Evolutionary conservation across 2,888 invertebrate species (phyloP).

Genomic region (Caradrina clavipalpis): DNA sequence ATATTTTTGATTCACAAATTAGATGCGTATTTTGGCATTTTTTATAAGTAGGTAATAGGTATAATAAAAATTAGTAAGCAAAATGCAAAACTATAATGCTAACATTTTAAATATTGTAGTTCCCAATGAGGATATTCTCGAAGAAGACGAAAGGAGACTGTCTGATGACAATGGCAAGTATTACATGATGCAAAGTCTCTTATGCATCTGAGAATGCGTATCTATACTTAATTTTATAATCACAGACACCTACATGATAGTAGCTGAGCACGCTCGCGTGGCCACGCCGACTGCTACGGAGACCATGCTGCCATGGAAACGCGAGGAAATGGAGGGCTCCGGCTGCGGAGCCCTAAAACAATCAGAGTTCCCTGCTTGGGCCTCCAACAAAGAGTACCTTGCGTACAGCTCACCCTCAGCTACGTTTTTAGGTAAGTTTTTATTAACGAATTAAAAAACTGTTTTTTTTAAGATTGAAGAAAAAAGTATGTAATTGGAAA

Average conservation of each 20-base stretch:
- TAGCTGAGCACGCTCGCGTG: slow-evolving; percentile 93
- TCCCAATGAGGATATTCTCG: slow-evolving; percentile 89
- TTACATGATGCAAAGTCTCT: slow-evolving; percentile 1
- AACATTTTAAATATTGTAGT: slow-evolving; percentile 79
- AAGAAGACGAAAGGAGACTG: slow-evolving; percentile 88
- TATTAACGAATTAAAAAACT: neutral
- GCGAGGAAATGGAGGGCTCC: slow-evolving; percentile 94
- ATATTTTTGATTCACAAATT: slow-evolving; percentile 11
- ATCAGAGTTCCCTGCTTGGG: slow-evolving; percentile 98
- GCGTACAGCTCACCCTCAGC: slow-evolving; percentile 98
- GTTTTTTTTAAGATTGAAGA: neutral
- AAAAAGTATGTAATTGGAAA: neutral
- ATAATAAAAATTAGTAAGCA: too few species aligned
- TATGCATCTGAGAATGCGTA: slow-evolving; percentile 3
- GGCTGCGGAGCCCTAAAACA: slow-evolving; percentile 93
- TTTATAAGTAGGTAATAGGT: neutral
- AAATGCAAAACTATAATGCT: slow-evolving; percentile 5
- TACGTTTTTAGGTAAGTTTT: slow-evolving; percentile 95
- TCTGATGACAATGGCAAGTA: slow-evolving; percentile 86
- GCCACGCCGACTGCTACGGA: slow-evolving; percentile 97
- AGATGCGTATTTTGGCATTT: slow-evolving; percentile 1
- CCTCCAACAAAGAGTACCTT: slow-evolving; percentile 98
- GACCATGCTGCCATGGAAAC: slow-evolving; percentile 98
- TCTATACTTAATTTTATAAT: slow-evolving; percentile 28
- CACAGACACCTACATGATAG: slow-evolving; percentile 86